These are phyloP conservation scores for Trisateles emortualis DNA, from an alignment of 2,888 invertebrate genomes.

Conservation along the genomic window DNA sequence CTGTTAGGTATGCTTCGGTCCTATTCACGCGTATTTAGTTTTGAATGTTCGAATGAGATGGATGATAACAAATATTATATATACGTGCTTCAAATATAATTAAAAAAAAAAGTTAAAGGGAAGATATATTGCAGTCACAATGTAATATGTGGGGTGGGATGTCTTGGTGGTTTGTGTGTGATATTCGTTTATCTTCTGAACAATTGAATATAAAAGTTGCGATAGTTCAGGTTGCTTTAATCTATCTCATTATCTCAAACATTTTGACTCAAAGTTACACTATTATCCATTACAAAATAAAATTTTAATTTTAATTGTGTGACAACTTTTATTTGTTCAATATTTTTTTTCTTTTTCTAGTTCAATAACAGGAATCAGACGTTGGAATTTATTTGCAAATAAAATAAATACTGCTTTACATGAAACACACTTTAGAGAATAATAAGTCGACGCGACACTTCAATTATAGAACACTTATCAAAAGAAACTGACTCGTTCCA, in stretches of 20 bases:
- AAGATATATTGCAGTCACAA: slow-evolving; percentile 42
- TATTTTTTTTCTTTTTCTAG: no score
- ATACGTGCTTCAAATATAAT: slow-evolving; percentile 40
- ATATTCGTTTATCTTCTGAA: not conserved
- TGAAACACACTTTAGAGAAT: not conserved
- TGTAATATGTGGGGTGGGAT: slow-evolving; percentile 24
- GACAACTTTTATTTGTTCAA: no score
- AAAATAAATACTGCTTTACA: not conserved
- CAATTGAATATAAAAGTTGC: not conserved
- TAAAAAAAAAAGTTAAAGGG: slow-evolving; percentile 34
- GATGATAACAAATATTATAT: slow-evolving; percentile 31
- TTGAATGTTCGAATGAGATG: slow-evolving; percentile 20
- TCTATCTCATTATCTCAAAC: no score
- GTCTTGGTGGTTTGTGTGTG: slow-evolving; percentile 14
- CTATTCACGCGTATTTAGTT: slow-evolving; percentile 10
- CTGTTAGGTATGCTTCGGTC: slow-evolving; percentile 20
- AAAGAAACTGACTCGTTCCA: slow-evolving; percentile 17
- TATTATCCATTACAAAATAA: no score
- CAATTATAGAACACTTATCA: slow-evolving; percentile 21
- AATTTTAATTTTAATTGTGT: no score
- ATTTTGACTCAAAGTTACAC: no score
- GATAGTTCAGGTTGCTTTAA: no score
- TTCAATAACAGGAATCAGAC: no score
- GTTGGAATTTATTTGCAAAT: not conserved
- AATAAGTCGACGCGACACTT: slow-evolving; percentile 9